Evolutionary conservation across 2,888 invertebrate species (phyloP).

Genomic region (Unio delphinus): DNA sequence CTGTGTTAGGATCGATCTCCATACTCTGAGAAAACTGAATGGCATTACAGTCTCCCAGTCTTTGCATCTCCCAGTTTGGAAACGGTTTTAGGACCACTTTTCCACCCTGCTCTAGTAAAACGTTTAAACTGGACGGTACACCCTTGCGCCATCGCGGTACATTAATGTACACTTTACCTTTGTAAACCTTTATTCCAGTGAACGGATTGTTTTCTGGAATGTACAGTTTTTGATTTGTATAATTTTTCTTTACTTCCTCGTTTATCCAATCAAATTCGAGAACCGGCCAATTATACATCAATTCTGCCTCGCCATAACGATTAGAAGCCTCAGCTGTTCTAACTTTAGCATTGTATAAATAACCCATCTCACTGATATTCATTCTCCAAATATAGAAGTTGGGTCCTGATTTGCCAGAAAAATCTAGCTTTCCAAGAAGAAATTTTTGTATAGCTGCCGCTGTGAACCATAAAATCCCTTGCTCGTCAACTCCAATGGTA

Average conservation of each 20-base stretch:
- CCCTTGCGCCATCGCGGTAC: slow-evolving; percentile 10
- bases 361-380: slow-evolving; percentile 24
- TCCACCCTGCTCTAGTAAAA: slow-evolving; percentile 14
- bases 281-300: slow-evolving; percentile 6
- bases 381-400: slow-evolving; percentile 43
- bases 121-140: slow-evolving; percentile 15
- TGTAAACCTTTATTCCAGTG: slow-evolving; percentile 9
- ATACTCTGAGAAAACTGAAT: slow-evolving; percentile 41
- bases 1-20: slow-evolving; percentile 43
- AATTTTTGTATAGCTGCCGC: slow-evolving; percentile 32
- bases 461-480: slow-evolving; percentile 44
- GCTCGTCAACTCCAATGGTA: slow-evolving; percentile 33
- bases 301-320: slow-evolving; percentile 1
- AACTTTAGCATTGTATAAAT: neutral
- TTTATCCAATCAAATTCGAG: slow-evolving; percentile 11
- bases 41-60: slow-evolving; percentile 30
- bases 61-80: slow-evolving; percentile 34
- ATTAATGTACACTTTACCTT: slow-evolving; percentile 5
- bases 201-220: slow-evolving; percentile 8
- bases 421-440: slow-evolving; percentile 29
- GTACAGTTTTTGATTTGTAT: neutral
- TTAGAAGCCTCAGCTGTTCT: no score
- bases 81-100: slow-evolving; percentile 25
- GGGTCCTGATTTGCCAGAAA: slow-evolving; percentile 21
- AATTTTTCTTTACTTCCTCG: slow-evolving; percentile 1